Conservation (phyloP, 2,113 vertebrate genomes). For the Percina caprodes region DNA sequence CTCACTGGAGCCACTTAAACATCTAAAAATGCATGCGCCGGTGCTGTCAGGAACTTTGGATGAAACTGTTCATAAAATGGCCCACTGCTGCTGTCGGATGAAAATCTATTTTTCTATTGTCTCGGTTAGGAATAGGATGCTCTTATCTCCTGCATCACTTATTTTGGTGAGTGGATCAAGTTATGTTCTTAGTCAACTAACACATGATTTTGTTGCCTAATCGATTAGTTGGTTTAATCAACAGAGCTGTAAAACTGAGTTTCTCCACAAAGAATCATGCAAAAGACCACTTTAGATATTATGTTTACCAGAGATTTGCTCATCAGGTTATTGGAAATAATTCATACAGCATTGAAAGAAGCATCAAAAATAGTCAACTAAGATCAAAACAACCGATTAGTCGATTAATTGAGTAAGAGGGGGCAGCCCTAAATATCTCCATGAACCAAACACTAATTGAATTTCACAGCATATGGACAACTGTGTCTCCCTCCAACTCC, state of each 20-base stretch:
- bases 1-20: background rate
- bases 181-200: too few relatives aligned
- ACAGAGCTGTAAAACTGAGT: too few relatives aligned
- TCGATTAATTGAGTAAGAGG: too few relatives aligned
- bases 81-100: background rate
- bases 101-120: background rate
- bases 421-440: background rate
- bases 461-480: background rate
- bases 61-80: background rate
- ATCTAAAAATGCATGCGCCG: constrained; percentile 13
- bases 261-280: too few relatives aligned
- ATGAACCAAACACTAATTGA: background rate
- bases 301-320: too few relatives aligned
- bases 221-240: too few relatives aligned
- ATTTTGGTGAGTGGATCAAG: background rate
- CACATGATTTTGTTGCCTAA: too few relatives aligned
- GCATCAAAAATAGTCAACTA: too few relatives aligned
- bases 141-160: background rate
- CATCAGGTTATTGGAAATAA: too few relatives aligned
- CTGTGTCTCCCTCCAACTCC: background rate
- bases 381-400: too few relatives aligned
- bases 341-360: too few relatives aligned
- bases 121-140: background rate
- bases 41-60: background rate
- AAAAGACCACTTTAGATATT: too few relatives aligned